A percentile compares a stretch with the other conserved stretches of the same genome.
These are phyloP conservation scores for Phylloscopus trochilus DNA, from an alignment of 2,113 vertebrate species.

Conservation along the genomic window DNA sequence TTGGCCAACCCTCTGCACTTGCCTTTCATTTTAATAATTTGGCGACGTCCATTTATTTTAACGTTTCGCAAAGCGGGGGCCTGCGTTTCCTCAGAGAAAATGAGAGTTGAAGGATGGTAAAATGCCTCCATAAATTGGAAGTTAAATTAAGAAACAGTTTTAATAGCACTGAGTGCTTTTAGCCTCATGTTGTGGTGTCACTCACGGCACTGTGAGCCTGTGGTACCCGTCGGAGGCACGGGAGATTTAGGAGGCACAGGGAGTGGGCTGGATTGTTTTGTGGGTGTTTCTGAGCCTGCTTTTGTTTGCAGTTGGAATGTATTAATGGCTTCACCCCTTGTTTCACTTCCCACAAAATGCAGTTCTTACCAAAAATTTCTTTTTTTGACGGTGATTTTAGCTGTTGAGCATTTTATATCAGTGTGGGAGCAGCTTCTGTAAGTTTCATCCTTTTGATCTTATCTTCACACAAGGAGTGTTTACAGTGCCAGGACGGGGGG, in stretches of 20 bases:
- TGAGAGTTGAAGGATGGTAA: conserved; percentile 38
- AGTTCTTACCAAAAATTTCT: not conserved
- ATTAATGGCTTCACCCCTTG: not conserved
- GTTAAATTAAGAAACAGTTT: not conserved
- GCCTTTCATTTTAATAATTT: conserved; percentile 51
- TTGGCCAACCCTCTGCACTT: conserved; percentile 20
- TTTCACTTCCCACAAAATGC: not conserved
- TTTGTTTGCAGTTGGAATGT: not conserved
- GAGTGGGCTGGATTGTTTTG: not conserved
- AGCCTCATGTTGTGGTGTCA: not conserved
- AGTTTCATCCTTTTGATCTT: not conserved
- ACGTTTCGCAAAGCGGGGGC: not conserved
- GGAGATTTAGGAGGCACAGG: not conserved
- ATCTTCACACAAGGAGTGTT: not conserved
- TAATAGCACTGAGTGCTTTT: not conserved
- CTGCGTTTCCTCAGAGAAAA: conserved; percentile 35
- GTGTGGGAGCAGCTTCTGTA: not conserved
- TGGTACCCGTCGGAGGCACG: not conserved
- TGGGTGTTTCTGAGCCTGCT: not conserved
- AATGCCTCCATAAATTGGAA: conserved; percentile 27
- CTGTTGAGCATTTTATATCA: not conserved
- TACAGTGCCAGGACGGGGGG: not conserved
- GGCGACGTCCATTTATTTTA: conserved; percentile 26
- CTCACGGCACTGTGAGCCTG: not conserved
- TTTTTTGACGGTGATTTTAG: not conserved